Base-by-base conservation (phyloP, 2,888 invertebrate genomes). In the Pharmacophagus antenor region DNA sequence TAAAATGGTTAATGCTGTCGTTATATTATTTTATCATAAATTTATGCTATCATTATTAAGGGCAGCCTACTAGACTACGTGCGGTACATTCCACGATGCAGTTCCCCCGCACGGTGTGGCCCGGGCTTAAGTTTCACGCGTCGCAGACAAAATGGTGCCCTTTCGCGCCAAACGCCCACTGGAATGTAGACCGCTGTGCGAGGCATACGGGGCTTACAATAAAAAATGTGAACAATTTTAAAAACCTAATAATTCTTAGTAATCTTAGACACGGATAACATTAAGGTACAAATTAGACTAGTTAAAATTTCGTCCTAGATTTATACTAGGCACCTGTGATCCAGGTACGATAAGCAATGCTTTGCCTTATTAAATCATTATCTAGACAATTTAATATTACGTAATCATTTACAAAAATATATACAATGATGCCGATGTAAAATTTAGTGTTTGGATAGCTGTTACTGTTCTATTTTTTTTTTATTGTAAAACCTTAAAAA, bases 21-120 rank as follows among this genome's bases (percentile, higher is more conserved):
- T n/a, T n/a, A n/a, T n/a, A n/a, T n/a, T n/a, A n/a, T n/a, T n/a
- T n/a, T n/a, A n/a, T n/a, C n/a, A n/a, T n/a, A n/a, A n/a, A n/a
- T n/a, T n/a, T n/a, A n/a, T n/a, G n/a, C n/a, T n/a, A n/a, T 66
- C 65, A 58, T 61, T 65, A 56, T 52, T 62, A 41, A 59, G 37
- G 48, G 63, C 61, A 61, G 55, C n/a, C n/a, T 23, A 72, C 68
- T 70, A 31, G 27, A 25, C 25, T 49, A 41, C 74, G 62, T 67
- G 67, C 61, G 66, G 68, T 69, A 80, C 80, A 81, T 81, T 81
- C 80, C 80, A 76, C 66, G 71, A 72, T 73, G 70, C 50, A 67
- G 55, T 62, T 47, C 53, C 53, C 67, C 63, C 65, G 69, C 70
- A n/a, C 67, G 68, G 71, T 70, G 69, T 68, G 68, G 70, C 65